phyloP scores from a whole-genome alignment of 35 echinoderm and acorn worm genomes.

The Ptychodera flava region DNA sequence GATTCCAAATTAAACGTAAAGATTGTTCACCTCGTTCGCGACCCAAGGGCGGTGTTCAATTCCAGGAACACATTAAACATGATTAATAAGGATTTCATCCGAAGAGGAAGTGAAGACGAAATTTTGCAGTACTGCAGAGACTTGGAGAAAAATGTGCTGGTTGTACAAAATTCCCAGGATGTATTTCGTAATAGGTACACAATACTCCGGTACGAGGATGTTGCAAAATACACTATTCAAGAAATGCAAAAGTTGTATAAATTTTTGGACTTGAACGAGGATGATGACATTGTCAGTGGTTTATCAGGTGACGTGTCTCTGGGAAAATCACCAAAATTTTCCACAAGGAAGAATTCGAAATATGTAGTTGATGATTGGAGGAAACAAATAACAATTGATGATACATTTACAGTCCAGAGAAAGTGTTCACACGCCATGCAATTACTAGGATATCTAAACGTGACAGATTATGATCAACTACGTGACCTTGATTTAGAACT shows the following conservation, averaged over 20 bases:
- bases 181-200: slow-evolving; percentile 43
- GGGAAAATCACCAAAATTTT: not conserved
- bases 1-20: slow-evolving; percentile 40
- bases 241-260: slow-evolving; percentile 48
- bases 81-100: slow-evolving; percentile 48
- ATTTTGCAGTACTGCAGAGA: slow-evolving; percentile 46
- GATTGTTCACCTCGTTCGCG: slow-evolving; percentile 68
- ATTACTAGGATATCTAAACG: slow-evolving; percentile 25
- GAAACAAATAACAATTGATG: slow-evolving; percentile 4
- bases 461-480: not conserved
- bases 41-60: slow-evolving; percentile 71
- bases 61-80: slow-evolving; percentile 33
- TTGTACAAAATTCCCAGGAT: slow-evolving; percentile 11
- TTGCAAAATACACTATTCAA: slow-evolving; percentile 37
- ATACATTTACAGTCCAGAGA: slow-evolving; percentile 8
- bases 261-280: slow-evolving; percentile 37
- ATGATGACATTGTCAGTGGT: slow-evolving; percentile 44
- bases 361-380: slow-evolving; percentile 27
- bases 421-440: slow-evolving; percentile 23
- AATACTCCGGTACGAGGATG: slow-evolving; percentile 71
- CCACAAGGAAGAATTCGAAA: slow-evolving; percentile 16
- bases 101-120: slow-evolving; percentile 38
- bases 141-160: slow-evolving; percentile 49
- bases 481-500: not conserved
- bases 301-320: slow-evolving; percentile 4